A percentile compares a stretch with the other conserved stretches of the same genome.
phyloP scores from a whole-genome alignment of 2,113 vertebrate genomes.

The Daubentonia madagascariensis region DNA sequence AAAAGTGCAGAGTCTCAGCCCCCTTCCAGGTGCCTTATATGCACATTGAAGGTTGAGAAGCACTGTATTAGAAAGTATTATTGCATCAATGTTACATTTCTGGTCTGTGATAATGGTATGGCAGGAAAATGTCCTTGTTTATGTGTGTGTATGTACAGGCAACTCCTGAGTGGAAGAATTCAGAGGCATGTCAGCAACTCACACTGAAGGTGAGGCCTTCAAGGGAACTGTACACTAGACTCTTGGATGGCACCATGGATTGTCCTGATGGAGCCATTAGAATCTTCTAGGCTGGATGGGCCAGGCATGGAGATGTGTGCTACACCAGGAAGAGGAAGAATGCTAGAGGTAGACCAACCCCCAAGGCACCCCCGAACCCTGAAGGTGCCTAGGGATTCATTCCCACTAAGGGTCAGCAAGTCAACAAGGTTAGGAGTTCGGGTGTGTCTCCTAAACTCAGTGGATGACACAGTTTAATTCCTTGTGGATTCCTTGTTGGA shows the following conservation, averaged over 20 bases:
- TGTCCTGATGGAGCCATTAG: neutral
- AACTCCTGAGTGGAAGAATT: neutral
- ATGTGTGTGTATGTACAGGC: neutral
- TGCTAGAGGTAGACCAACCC: neutral
- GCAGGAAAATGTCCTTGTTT: neutral
- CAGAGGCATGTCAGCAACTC: neutral
- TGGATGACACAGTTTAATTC: constrained; percentile 55
- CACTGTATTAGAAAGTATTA: neutral
- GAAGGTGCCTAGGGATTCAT: neutral
- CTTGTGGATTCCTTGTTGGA: constrained; percentile 39
- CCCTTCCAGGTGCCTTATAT: neutral
- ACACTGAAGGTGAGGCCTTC: neutral
- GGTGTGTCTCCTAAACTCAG: neutral
- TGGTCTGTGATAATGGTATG: neutral
- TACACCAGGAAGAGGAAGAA: neutral
- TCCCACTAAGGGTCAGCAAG: neutral
- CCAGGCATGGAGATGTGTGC: neutral
- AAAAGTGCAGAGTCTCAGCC: neutral
- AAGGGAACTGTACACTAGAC: neutral
- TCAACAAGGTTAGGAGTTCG: neutral
- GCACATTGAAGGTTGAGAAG: neutral
- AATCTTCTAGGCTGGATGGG: neutral
- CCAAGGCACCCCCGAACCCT: neutral
- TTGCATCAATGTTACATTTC: neutral
- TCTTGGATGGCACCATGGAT: neutral